Percentiles rank a stretch among this genome's conserved stretches.
Conservation (phyloP, 2,888 invertebrate genomes). For the Lasioglossum vierecki region DNA sequence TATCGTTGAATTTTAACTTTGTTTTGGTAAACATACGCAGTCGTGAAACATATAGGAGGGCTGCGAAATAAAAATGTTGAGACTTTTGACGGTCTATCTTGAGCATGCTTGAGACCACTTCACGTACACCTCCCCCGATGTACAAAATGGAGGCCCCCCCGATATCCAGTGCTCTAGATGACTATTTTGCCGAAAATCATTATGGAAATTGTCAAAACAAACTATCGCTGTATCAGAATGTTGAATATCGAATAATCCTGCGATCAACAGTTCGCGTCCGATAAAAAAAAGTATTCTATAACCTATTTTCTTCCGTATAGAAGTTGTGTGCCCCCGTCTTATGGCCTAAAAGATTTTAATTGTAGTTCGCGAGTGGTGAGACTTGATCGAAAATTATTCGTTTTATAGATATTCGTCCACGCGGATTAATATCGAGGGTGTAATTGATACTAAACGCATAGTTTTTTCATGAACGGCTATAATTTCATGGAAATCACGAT, state of each 20-base stretch:
- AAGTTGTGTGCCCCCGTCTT: conserved; percentile 74
- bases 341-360: conserved; percentile 77
- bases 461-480: conserved; percentile 35
- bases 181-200: conserved; percentile 76
- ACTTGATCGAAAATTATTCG: conserved; percentile 58
- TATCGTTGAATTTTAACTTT: conserved; percentile 43
- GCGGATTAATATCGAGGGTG: conserved; percentile 27
- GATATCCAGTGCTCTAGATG: conserved; percentile 79
- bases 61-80: conserved; percentile 65
- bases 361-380: conserved; percentile 74
- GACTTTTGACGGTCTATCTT: conserved; percentile 80
- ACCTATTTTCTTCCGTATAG: conserved; percentile 76
- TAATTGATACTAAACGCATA: conserved; percentile 25
- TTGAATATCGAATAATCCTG: conserved; percentile 53
- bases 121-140: conserved; percentile 84
- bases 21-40: conserved; percentile 51
- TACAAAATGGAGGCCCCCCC: conserved; percentile 85
- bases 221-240: conserved; percentile 48
- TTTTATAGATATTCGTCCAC: conserved; percentile 25
- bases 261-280: conserved; percentile 41
- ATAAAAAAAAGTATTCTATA: conserved; percentile 71
- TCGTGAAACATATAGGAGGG: conserved; percentile 25
- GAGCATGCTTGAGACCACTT: conserved; percentile 83
- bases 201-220: conserved; percentile 59
- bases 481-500: conserved; percentile 65